Evolutionary conservation across 2,797 vertebrate genomes (phyloP), one percentile per base, ranked within the genome.

Genomic region (Pangasius mekongensis): DNA sequence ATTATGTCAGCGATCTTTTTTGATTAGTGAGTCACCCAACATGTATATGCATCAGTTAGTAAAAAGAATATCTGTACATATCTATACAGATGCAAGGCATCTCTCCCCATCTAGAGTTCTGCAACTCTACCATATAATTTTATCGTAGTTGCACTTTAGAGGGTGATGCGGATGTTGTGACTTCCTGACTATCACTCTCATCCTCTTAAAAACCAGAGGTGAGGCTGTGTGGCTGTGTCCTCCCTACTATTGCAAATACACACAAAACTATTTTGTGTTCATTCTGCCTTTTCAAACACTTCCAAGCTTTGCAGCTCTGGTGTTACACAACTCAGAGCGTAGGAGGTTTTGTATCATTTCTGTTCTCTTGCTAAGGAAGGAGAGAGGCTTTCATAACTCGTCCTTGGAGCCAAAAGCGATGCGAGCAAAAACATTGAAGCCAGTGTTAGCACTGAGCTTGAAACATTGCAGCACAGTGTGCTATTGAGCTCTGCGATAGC

Each of bases 361-460:
- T 89, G 87, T 93, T 93, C 93, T 93, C 92, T 92, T 84, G 90
- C 93, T 91, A 94, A 94, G 93, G 93, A 93, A 94, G 94, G 94
- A 90, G 94, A 90, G 90, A 94, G 94, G 92, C 94, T 96, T 96
- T 96, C 93, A 94, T 96, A 96, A 96, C 95, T 92, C 91, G 94
- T 95, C 95, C 95, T 91, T 91, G 80, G 91, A 91, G 91, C 88
- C 89, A 86, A 89, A 84, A 87, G 91, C 77, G 49, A 91, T 80
- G 49, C 86, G 87, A 89, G 80, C 66, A 82, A 89, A 89, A 88
- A 84, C 81, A 89, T 27, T 86, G 81, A 88, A 74, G 76, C 80
- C 89, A 91, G 86, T 74, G 86, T 95, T 93, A 93, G 93, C 94
- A 13, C 93, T 91, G 92, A 93, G 95, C 93, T 95, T 95, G 92